Base-by-base conservation (phyloP, 2,797 vertebrate species). In the Malurus leucopterus region DNA sequence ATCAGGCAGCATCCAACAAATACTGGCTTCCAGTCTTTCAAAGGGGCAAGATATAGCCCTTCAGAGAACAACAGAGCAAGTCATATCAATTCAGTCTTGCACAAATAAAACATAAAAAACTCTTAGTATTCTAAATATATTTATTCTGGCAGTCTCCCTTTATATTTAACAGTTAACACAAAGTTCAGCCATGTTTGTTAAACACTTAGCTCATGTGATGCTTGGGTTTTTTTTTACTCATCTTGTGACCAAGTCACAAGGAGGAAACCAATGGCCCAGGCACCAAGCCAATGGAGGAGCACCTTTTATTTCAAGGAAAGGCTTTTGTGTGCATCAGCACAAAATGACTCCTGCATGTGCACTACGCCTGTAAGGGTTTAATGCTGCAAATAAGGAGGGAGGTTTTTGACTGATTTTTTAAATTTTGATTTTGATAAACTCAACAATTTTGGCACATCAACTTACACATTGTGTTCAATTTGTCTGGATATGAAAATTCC, bases 21-120 rank as follows among this genome's bases (percentile, higher is more conserved):
- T 67, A 72, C 46, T 92, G 69, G 86, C 88, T 96, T 92, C 78
- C 82, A 92, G 88, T 61, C 78, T 92, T 91, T 92, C 62, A 76
- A 88, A 91, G 18, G 46, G 34, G 40, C 41, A 80, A 91, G 84
- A 44, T 73, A 49, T 26, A 76, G 13, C 47, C 26, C 19, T 77
- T 77, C 72, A 36, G 20, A 72, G 4, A 38, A 10, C 36, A 90
- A n/a, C 26, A 47, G 13, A 43, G 44, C 50, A 78, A 78, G 49
- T 76, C 11, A 63, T 2, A 2, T 3, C 4, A 70, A 79, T 73
- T 57, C 51, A 47, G 53, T n/a, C 26, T 34, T 21, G 22, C 20
- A 41, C 13, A 77, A 83, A 54, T 26, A 62, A 75, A 61, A 40
- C 13, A 11, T 17, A 75, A 22, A 3, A 63, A 70, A 30, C 7